Base-by-base conservation (phyloP, 2,797 vertebrate genomes). In the Lutjanus argentimaculatus region DNA sequence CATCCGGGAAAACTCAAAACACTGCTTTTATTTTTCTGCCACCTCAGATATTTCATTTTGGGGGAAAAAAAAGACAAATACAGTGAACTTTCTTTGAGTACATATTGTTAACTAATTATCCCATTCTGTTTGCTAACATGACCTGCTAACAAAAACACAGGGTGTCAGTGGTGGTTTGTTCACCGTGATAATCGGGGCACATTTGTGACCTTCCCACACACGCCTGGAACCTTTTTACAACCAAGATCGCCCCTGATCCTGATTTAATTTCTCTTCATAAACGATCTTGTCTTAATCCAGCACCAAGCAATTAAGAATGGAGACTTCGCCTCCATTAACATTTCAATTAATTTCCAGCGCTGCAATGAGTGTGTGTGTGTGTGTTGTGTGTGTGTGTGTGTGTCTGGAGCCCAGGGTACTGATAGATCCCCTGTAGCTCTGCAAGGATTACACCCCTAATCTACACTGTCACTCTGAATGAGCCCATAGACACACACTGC, bases 391-490 rank as follows among this genome's bases (percentile, higher is more conserved):
- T 75, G 81, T 71, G 82, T 75, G 76, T 87, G 84, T 78, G 70
- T 82, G 75, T 87, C 52, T 88, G 86, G 56, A 84, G 77, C 84
- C 77, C 65, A 76, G 86, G 84, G 88, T 95, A 92, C 95, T 94
- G 90, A 91, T 88, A 90, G 57, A 83, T 94, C 95, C 94, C 95
- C 95, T 93, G 85, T 93, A 95, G 95, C 95, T 95, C 95, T 85
- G 79, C 85, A 62, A 93, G 94, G 95, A 97, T 97, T 97, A 97
- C 96, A 96, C 95, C 87, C 88, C 89, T 96, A 96, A 97, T 95
- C 95, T 92, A 92, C 94, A 93, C 95, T 96, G 97, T 97, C 96
- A 95, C 94, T 96, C 96, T 95, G 95, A 96, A 97, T 96, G 95
- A 93, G 92, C 92, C 85, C 89, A 75, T 83, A 92, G 93, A 94